Base-by-base conservation (phyloP, 2,113 vertebrate species). In the Hyla sarda region DNA sequence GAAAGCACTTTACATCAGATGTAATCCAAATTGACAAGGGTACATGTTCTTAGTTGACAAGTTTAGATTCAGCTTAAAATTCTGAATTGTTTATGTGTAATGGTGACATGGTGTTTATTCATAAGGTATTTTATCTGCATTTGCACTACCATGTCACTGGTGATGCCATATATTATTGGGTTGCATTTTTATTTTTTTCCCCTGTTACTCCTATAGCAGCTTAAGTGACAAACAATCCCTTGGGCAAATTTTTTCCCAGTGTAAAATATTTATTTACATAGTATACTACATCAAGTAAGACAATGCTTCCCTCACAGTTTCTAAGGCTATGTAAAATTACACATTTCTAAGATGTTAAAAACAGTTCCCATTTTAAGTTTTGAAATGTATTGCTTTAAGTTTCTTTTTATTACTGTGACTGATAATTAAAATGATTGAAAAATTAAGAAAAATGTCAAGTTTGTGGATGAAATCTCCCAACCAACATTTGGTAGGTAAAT, bases 91-190 rank as follows among this genome's bases (percentile, higher is more conserved):
- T 74, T 74, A 74, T 7, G 41, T 74, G 21, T 74, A 11, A 74
- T 48, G 41, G 23, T 41, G 12, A 74, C 41, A 28, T 74, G n/a
- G 71, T n/a, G 37, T 45, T 73, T 25, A 25, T 48, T 25, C 23
- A 13, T 74, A 74, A 47, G n/a, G 72, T 74, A 74, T 74, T 74
- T 37, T 11, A 47, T 74, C 41, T 71, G 34, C 67, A 71, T 71
- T 71, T 23, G 17, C 5, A 32, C 17, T 37, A 21, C 6, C 30
- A 69, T 34, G 65, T 32, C 14, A 71, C 67, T 41, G 34, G 17
- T 71, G 11, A 3, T 41, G 32, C 23, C 41, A 41, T 23, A 71
- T 71, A 71, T 23, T 12, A 41, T 37, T 41, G 2, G 41, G 2
- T 16, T 74, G 37, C 1, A 7, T 74, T 47, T 74, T 47, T 13